Evolutionary conservation across 2,797 vertebrate species (phyloP).

Genomic region (Microctenopoma steveboyesi): DNA sequence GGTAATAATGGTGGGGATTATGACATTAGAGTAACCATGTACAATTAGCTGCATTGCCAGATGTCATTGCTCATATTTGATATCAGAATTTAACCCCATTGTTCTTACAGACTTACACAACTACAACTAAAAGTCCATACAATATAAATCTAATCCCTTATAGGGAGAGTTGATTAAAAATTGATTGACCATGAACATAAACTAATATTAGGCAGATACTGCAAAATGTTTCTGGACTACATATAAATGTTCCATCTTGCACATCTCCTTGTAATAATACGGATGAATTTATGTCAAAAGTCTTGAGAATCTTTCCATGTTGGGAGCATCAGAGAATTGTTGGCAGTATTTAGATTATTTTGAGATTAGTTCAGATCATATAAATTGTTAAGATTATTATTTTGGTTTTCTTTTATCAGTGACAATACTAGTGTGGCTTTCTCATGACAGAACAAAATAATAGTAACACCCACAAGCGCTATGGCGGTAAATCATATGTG

Average conservation of each 20-base stretch:
- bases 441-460: background rate
- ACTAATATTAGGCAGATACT: background rate
- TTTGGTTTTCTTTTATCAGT: constrained; percentile 6
- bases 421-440: background rate
- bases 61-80: constrained; percentile 2
- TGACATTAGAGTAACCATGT: background rate
- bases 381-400: background rate
- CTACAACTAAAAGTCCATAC: constrained; percentile 11
- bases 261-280: constrained; percentile 9
- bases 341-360: background rate
- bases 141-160: background rate
- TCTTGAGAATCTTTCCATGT: background rate
- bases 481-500: constrained; percentile 14
- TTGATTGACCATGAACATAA: constrained; percentile 1
- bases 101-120: constrained; percentile 4
- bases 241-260: background rate
- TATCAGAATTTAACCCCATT: background rate
- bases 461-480: constrained; percentile 8
- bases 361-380: background rate
- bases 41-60: constrained; percentile 1
- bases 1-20: background rate
- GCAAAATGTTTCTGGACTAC: background rate
- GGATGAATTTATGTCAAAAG: background rate
- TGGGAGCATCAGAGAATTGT: constrained; percentile 1
- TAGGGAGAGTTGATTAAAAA: background rate